Base-by-base conservation (phyloP, 2,888 invertebrate genomes). In the Lissocephala sabroskyi region DNA sequence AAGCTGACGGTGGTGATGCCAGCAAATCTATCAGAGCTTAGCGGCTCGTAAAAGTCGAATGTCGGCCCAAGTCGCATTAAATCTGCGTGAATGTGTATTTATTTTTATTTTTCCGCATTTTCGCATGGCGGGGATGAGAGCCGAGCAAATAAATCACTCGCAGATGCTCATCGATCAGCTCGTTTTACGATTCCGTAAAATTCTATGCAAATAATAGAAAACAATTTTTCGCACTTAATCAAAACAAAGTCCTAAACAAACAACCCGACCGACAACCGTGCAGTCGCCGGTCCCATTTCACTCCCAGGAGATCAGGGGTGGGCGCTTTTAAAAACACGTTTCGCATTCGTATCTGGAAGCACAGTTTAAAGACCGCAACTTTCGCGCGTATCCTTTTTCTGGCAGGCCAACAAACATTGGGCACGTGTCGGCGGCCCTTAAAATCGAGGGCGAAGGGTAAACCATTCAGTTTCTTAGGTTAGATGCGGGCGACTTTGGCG, bases 201-300 rank as follows among this genome's bases (percentile, higher is more conserved):
- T 18, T 18, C n/a, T 37, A 37, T 37, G 37, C 11, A 37, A 37
- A 37, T 37, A 37, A 19, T 37, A 19, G 5, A 19, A 37, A 37
- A 37, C 37, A 37, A 37, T 65, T 57, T 44, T 7, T 49, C 55
- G 40, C 74, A 70, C 62, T 65, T 65, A 56, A 67, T 76, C 73
- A 73, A 65, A 73, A 65, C 60, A 59, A 59, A 59, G 65, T 53
- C 74, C 76, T 73, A 76, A 70, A 29, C 46, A 68, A 73, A 70
- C 76, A 75, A n/a, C n/a, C n/a, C n/a, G n/a, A n/a, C n/a, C n/a
- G n/a, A n/a, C n/a, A n/a, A 13, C 13, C 11, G 2, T 13, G 6
- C n/a, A 13, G n/a, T n/a, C n/a, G n/a, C n/a, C n/a, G n/a, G n/a
- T n/a, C n/a, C n/a, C n/a, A n/a, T n/a, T n/a, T n/a, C n/a, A n/a